phyloP scores from a whole-genome alignment of 2,888 invertebrate species.

The Machimus atricapillus region DNA sequence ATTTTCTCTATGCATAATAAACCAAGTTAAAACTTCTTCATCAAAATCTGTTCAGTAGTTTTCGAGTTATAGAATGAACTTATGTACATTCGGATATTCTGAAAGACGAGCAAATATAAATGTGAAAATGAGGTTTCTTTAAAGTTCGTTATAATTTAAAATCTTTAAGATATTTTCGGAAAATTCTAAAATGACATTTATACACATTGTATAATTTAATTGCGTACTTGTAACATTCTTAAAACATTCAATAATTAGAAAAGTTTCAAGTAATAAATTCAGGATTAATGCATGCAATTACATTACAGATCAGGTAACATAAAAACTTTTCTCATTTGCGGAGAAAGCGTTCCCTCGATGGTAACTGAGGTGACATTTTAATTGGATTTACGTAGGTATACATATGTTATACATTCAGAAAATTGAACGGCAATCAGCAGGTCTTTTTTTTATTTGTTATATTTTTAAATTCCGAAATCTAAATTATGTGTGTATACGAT shows the following conservation, averaged over 20 bases:
- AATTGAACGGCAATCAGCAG: neutral
- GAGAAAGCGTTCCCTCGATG: slow-evolving; percentile 37
- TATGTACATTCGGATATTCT: too few species aligned
- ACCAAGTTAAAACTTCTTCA: too few species aligned
- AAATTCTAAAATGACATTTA: too few species aligned
- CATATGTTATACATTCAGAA: neutral
- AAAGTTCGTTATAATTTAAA: neutral
- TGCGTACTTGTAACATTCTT: neutral
- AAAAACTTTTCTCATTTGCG: neutral
- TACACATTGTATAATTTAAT: too few species aligned
- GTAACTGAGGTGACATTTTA: slow-evolving; percentile 25
- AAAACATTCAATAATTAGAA: neutral
- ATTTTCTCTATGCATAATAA: too few species aligned
- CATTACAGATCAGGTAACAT: neutral
- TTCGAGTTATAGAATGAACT: too few species aligned
- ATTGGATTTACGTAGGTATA: neutral
- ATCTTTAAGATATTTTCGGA: neutral
- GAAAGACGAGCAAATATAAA: too few species aligned
- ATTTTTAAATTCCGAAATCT: neutral
- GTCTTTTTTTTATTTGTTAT: neutral
- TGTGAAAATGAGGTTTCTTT: too few species aligned
- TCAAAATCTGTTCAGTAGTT: too few species aligned
- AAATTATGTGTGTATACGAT: neutral
- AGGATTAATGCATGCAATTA: neutral
- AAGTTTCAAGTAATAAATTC: neutral